Conservation (phyloP, 2,113 vertebrate species). For the Sphyrna mokarran region DNA sequence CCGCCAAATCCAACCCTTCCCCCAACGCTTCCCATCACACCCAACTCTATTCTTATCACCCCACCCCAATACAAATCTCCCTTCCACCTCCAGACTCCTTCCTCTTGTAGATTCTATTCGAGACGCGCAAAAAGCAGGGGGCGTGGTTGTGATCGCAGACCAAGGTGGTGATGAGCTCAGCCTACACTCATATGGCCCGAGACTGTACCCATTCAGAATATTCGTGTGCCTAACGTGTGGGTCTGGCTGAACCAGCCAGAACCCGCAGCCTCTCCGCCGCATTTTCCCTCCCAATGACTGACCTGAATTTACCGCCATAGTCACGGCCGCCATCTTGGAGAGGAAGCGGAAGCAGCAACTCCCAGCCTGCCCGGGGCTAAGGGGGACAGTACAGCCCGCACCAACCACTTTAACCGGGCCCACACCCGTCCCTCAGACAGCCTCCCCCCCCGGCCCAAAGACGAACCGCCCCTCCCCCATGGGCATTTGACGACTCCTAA, state of each 20-base stretch:
- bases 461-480: not conserved
- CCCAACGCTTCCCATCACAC: no score
- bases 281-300: not conserved
- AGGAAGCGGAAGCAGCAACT: not conserved
- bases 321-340: slow-evolving; percentile 18
- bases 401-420: not conserved
- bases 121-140: not conserved
- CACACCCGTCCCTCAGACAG: not conserved
- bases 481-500: no score
- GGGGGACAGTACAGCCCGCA: not conserved
- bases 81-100: no score
- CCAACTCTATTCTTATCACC: no score
- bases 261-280: not conserved
- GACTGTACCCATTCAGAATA: not conserved
- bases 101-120: not conserved
- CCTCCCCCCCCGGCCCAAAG: no score
- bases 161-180: not conserved
- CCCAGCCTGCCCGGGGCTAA: not conserved
- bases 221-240: not conserved
- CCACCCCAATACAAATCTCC: no score
- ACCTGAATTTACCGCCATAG: slow-evolving; percentile 38
- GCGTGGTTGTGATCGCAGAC: not conserved
- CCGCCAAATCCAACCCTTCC: no score
- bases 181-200: not conserved
- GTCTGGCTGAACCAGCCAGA: no score